Percentiles rank a stretch among this genome's conserved stretches.
Evolutionary conservation across 2,888 invertebrate species (phyloP).

Genomic region (Tetranychus piercei): DNA sequence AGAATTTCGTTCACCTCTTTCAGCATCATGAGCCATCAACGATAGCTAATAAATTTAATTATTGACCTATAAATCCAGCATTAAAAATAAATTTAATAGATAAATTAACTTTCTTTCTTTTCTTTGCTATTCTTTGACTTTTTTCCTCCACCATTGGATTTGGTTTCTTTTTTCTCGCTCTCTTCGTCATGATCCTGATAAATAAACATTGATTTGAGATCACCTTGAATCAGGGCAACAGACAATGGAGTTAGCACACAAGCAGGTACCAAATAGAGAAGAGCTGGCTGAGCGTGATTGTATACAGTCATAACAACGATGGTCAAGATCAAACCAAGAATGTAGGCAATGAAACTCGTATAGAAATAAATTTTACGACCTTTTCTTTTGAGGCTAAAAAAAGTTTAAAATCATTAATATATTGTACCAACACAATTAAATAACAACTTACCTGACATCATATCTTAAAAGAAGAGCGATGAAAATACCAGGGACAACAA

Average conservation of each 20-base stretch:
- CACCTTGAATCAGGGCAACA: slow-evolving; percentile 73
- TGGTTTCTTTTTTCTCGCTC: slow-evolving; percentile 29
- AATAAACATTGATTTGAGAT: slow-evolving; percentile 64
- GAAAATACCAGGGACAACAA: slow-evolving; percentile 97
- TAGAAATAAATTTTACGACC: slow-evolving; percentile 62
- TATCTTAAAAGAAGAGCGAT: slow-evolving; percentile 87
- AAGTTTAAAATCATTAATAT: slow-evolving; percentile 19
- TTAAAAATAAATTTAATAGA: not conserved
- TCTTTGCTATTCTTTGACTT: not conserved
- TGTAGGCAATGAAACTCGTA: slow-evolving; percentile 76
- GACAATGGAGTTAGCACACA: slow-evolving; percentile 74
- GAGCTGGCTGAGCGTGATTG: slow-evolving; percentile 89
- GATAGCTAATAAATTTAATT: not conserved
- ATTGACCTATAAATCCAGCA: not conserved
- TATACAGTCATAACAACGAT: slow-evolving; percentile 95
- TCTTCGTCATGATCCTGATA: slow-evolving; percentile 50
- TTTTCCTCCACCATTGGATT: not conserved
- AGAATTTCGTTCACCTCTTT: too few relatives aligned
- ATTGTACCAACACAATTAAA: not conserved
- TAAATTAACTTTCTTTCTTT: not conserved
- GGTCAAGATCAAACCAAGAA: slow-evolving; percentile 74
- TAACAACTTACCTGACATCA: slow-evolving; percentile 47
- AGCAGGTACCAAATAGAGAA: slow-evolving; percentile 87
- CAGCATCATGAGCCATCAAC: too few relatives aligned
- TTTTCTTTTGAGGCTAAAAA: slow-evolving; percentile 51